These are phyloP conservation scores for Tyrophagus putrescentiae DNA, from an alignment of 1,140 invertebrate species.

Conservation along the genomic window DNA sequence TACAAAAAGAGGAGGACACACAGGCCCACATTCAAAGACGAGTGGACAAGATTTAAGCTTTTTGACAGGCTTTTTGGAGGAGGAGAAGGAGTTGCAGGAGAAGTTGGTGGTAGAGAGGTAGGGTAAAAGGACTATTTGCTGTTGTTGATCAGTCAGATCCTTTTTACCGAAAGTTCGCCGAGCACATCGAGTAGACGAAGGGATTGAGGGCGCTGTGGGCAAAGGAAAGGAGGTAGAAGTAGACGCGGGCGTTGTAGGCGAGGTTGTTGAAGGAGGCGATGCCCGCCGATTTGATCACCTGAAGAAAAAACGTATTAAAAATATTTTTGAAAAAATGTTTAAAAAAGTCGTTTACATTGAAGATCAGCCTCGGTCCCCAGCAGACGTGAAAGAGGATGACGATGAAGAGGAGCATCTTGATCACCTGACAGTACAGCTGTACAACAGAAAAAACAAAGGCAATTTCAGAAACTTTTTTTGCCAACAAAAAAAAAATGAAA, in stretches of 20 bases:
- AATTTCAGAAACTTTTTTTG: conserved; percentile 34
- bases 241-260: conserved; percentile 54
- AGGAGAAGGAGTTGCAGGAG: too few relatives aligned
- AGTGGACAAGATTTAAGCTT: too few relatives aligned
- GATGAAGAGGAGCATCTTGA: conserved; percentile 53
- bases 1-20: too few relatives aligned
- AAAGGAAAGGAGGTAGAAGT: conserved; percentile 18
- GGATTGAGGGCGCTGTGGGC: conserved; percentile 40
- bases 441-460: not conserved
- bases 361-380: conserved; percentile 48
- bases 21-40: too few relatives aligned
- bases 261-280: conserved; percentile 47
- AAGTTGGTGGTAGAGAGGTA: too few relatives aligned
- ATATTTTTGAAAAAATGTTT: conserved; percentile 41
- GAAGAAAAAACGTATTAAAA: conserved; percentile 40
- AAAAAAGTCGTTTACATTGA: too few relatives aligned
- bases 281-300: conserved; percentile 43
- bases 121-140: too few relatives aligned
- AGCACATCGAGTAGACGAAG: conserved; percentile 63
- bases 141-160: too few relatives aligned
- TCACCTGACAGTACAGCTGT: conserved; percentile 39
- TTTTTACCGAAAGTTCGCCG: conserved; percentile 51
- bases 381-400: conserved; percentile 52
- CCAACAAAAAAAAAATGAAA: conserved; percentile 43
- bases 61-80: too few relatives aligned